These are phyloP conservation scores for Styela plicata DNA, from an alignment of 23 tunicate species.

Conservation along the genomic window DNA sequence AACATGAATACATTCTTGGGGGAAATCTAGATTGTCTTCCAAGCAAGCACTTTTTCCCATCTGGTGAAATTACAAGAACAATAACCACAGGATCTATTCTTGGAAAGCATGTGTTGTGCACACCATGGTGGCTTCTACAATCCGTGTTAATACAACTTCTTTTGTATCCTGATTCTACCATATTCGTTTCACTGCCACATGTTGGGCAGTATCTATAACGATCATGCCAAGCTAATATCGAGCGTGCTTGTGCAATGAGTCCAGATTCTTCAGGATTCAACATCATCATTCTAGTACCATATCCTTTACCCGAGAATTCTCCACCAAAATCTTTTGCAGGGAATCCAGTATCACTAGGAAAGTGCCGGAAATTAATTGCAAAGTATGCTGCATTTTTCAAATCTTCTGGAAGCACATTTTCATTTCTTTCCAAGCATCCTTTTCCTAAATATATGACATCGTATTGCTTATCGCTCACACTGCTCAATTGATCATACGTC, in stretches of 20 bases:
- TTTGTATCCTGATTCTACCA: constrained; percentile 86
- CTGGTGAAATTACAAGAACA: constrained; percentile 58
- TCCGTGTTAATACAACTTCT: constrained; percentile 40
- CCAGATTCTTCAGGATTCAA: constrained; percentile 63
- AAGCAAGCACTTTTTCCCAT: constrained; percentile 70
- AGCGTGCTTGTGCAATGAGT: constrained; percentile 82
- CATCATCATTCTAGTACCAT: constrained; percentile 32
- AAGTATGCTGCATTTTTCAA: constrained; percentile 38
- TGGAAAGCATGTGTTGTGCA: constrained; percentile 86
- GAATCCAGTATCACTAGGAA: constrained; percentile 41
- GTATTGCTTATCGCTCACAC: constrained; percentile 9
- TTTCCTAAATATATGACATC: constrained; percentile 79
- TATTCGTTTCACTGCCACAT: constrained; percentile 63
- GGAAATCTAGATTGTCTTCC: constrained; percentile 77
- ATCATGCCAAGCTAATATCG: constrained; percentile 96
- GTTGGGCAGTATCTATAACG: constrained; percentile 76
- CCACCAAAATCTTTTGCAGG: constrained; percentile 37
- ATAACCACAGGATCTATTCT: constrained; percentile 93
- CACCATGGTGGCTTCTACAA: constrained; percentile 56
- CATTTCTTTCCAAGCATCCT: constrained; percentile 56
- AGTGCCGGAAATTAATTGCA: constrained; percentile 70
- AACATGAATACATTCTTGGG: constrained; percentile 73
- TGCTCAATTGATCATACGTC: constrained; percentile 41
- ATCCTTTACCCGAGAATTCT: constrained; percentile 49
- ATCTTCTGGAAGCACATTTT: constrained; percentile 24